Conservation (phyloP, 37 sponge, comb jelly and placozoan species). For the Bolinopsis microptera region DNA sequence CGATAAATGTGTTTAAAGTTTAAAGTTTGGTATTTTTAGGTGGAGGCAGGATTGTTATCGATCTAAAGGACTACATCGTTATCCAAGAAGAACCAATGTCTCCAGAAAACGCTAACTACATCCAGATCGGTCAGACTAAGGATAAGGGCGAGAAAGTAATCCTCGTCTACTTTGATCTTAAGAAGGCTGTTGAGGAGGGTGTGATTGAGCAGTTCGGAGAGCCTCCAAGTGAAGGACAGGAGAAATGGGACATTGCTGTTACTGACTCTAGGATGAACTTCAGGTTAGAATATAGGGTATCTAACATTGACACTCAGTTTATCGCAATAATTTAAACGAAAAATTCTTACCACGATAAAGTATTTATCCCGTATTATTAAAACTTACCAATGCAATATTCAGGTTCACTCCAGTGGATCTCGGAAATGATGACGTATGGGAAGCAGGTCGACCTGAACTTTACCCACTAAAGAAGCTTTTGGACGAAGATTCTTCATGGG, state of each 20-base stretch:
- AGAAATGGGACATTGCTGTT: constrained; percentile 16
- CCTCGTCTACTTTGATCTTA: constrained; percentile 28
- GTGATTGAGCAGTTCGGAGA: neutral
- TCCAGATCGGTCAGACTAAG: constrained; percentile 49
- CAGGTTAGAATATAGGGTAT: constrained; percentile 11
- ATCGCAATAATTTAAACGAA: too few relatives aligned
- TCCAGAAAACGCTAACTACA: neutral
- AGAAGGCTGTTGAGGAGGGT: constrained; percentile 8
- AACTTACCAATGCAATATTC: too few relatives aligned
- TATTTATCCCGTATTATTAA: too few relatives aligned
- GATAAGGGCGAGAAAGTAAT: constrained; percentile 25
- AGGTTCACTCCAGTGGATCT: neutral
- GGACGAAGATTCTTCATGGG: neutral
- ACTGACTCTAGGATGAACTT: constrained; percentile 62
- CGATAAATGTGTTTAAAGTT: too few relatives aligned
- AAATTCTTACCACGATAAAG: too few relatives aligned
- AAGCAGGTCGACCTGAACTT: neutral
- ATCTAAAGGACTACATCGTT: neutral
- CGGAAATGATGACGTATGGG: constrained; percentile 1
- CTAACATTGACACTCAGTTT: too few relatives aligned
- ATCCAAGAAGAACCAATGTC: constrained; percentile 20
- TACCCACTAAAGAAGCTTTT: constrained; percentile 10
- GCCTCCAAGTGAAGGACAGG: neutral
- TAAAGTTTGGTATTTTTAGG: too few relatives aligned
- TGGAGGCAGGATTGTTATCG: constrained; percentile 32